phyloP scores from a whole-genome alignment of 2,797 vertebrate genomes.

The Cirrhinus molitorella region DNA sequence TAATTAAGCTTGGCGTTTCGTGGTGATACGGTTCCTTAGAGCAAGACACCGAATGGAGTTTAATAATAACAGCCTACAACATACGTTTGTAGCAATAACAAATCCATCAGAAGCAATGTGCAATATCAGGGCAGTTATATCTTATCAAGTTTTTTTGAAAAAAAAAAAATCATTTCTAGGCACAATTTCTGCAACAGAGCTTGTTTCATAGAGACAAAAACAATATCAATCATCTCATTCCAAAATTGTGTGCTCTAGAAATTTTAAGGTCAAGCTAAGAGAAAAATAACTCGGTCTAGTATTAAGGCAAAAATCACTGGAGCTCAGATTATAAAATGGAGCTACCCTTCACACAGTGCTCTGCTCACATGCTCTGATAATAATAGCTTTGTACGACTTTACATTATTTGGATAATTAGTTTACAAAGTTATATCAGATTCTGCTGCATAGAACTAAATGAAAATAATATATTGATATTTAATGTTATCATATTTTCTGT shows the following conservation, averaged over 20 bases:
- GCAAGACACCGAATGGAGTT: constrained; percentile 14
- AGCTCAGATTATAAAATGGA: no score
- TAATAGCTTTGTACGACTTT: no score
- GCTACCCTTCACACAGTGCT: no score
- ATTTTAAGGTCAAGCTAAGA: constrained; percentile 34
- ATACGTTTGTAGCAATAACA: constrained; percentile 9
- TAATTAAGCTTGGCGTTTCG: constrained; percentile 32
- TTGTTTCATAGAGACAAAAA: constrained; percentile 22
- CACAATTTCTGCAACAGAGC: constrained; percentile 20
- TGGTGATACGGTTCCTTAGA: constrained; percentile 26
- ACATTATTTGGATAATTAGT: no score
- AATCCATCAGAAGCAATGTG: constrained; percentile 9
- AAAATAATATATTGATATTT: no score
- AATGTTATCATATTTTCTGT: no score
- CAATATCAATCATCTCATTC: constrained; percentile 40
- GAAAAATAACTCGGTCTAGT: constrained; percentile 14
- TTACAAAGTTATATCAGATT: no score
- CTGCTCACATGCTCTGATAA: no score
- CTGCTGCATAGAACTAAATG: no score
- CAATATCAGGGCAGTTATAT: background rate
- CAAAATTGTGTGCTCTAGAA: constrained; percentile 5
- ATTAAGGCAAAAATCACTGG: constrained; percentile 8
- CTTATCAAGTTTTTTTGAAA: background rate
- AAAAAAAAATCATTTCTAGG: background rate
- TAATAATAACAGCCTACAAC: constrained; percentile 24